Base-by-base conservation (phyloP, 37 sponge, comb jelly and placozoan genomes). In the Cliona cf. orientalis region DNA sequence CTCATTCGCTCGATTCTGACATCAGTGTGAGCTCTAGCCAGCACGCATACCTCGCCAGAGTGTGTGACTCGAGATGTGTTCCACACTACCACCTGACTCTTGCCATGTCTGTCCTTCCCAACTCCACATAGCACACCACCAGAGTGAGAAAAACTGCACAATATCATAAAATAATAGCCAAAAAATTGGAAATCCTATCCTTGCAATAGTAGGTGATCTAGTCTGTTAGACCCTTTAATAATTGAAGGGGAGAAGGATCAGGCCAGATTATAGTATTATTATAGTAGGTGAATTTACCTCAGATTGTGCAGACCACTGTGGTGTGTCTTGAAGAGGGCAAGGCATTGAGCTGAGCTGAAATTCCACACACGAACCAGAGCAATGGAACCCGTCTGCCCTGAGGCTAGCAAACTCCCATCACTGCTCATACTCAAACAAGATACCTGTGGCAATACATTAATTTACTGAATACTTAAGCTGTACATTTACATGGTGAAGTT, bases 331-430 rank as follows among this genome's bases (percentile, higher is more conserved):
- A 95, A 74, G 37, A 95, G 63, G 44, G 90, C 90, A 42, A 92
- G 68, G 56, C 96, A 92, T 19, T 78, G 72, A 1, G 35, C 68
- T 1, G 74, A 62, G n/a, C 46, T 66, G 38, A 86, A 59, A 34
- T 66, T 46, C 96, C 96, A 95, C 65, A 95, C 66, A 58, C 96
- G 78, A n/a, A 95, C 83, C 19, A 86, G 80, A 28, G 93, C 83
- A 34, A 43, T 44, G 46, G 58, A 39, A 2, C 94, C 96, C 1
- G 58, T 66, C 71, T 95, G 93, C 1, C 92, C 92, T 25, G 93
- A 89, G 5, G 91, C 94, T 57, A 96, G 49, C 39, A 92, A 69
- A 63, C 61, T 58, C 22, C 70, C 63, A 62, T 80, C 71, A 9
- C 49, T 45, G 49, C 68, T 88, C 46, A 91, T 25, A 2, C 90